Evolutionary conservation across 2,797 vertebrate species (phyloP).

Genomic region (Heteromormyrus szaboi): DNA sequence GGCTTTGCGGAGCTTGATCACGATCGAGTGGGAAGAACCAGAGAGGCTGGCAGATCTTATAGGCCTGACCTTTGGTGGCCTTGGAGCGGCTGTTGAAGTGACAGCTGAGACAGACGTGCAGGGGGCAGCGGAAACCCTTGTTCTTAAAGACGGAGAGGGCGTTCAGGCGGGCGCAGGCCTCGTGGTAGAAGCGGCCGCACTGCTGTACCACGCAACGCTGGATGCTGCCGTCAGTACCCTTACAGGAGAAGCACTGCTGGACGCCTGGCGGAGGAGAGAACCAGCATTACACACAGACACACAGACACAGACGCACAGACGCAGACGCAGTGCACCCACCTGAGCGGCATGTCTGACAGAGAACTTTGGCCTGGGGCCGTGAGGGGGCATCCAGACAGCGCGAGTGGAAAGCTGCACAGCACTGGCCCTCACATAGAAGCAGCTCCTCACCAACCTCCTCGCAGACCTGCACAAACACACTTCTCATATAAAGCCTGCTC

Average conservation of each 20-base stretch:
- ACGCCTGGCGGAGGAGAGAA: constrained; percentile 56
- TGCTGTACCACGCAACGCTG: constrained; percentile 81
- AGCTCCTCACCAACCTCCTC: constrained; percentile 81
- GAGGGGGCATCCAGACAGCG: constrained; percentile 71
- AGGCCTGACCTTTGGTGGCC: constrained; percentile 74
- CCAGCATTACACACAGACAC: background rate
- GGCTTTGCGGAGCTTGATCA: background rate
- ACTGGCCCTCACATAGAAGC: constrained; percentile 84
- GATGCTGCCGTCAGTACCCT: constrained; percentile 72
- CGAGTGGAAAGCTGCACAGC: constrained; percentile 83
- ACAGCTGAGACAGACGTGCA: constrained; percentile 92
- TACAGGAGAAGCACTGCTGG: constrained; percentile 87
- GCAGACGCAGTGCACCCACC: constrained; percentile 57
- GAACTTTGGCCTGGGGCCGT: constrained; percentile 72
- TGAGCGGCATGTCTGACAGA: constrained; percentile 79
- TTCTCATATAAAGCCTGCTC: background rate
- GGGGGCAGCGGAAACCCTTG: constrained; percentile 89
- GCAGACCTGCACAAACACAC: constrained; percentile 64
- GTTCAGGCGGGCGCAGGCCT: constrained; percentile 76
- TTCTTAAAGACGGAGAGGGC: constrained; percentile 82
- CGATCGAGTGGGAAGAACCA: background rate
- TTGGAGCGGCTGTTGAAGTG: constrained; percentile 73
- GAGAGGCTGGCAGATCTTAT: background rate
- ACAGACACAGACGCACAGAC: background rate
- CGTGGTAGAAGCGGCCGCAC: constrained; percentile 94